Percentiles rank a stretch among this genome's conserved stretches.
Evolutionary conservation across 2,113 vertebrate genomes (phyloP).

Genomic region (Pluvianellus socialis): DNA sequence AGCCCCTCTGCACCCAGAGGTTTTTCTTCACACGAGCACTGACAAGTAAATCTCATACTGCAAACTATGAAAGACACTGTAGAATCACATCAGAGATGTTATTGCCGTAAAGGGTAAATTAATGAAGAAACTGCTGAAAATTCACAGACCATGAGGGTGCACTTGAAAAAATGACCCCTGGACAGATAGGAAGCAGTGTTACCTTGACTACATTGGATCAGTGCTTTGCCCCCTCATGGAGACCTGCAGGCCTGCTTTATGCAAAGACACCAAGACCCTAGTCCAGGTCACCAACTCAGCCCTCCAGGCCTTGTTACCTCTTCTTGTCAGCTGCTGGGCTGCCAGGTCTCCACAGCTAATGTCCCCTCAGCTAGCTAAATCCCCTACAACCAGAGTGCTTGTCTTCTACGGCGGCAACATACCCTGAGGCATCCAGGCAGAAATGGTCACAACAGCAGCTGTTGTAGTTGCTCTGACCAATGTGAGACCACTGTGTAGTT

Average conservation of each 20-base stretch:
- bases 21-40: neutral
- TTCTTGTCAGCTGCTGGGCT: neutral
- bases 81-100: neutral
- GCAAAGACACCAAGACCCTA: neutral
- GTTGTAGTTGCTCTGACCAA: neutral
- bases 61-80: neutral
- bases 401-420: neutral
- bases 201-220: neutral
- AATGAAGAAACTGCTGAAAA: neutral
- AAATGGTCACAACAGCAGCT: neutral
- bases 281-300: neutral
- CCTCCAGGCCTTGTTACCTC: neutral
- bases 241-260: neutral
- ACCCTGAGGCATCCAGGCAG: neutral
- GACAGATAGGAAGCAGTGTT: neutral
- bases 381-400: neutral
- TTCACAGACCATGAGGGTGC: neutral
- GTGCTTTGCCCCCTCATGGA: neutral
- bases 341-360: neutral
- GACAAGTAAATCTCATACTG: neutral
- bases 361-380: neutral
- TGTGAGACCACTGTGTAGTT: neutral
- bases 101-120: neutral
- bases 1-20: neutral
- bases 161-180: neutral